Evolutionary conservation across 2,888 invertebrate species (phyloP).

Genomic region (Trichogramma dendrolimi): DNA sequence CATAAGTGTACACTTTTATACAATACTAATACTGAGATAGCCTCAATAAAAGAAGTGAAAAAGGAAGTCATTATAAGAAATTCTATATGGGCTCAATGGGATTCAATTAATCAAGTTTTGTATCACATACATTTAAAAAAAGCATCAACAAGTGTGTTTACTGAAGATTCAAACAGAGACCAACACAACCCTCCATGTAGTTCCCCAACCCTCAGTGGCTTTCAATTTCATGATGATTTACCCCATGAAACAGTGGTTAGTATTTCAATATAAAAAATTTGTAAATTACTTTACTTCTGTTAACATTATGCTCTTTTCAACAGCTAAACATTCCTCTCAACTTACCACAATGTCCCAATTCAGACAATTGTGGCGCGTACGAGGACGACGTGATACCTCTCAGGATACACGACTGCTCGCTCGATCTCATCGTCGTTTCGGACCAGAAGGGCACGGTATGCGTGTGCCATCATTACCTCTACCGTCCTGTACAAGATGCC

Average conservation of each 20-base stretch:
- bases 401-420: conserved; percentile 74
- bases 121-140: conserved; percentile 80
- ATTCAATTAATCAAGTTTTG: conserved; percentile 70
- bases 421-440: conserved; percentile 75
- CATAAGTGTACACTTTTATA: conserved; percentile 41
- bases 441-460: conserved; percentile 71
- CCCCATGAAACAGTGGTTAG: conserved; percentile 83
- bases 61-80: conserved; percentile 60
- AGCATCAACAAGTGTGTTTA: conserved; percentile 64
- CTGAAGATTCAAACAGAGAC: conserved; percentile 61
- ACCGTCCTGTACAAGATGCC: conserved; percentile 62
- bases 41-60: conserved; percentile 40
- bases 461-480: conserved; percentile 79
- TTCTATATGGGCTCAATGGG: conserved; percentile 87
- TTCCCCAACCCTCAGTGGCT: conserved; percentile 73
- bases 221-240: conserved; percentile 81
- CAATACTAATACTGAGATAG: conserved; percentile 29
- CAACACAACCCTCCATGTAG: conserved; percentile 51
- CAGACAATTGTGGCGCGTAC: conserved; percentile 65
- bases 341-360: conserved; percentile 66
- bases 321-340: conserved; percentile 82
- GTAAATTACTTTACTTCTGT: conserved; percentile 10
- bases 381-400: conserved; percentile 79
- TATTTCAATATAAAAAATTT: conserved; percentile 30
- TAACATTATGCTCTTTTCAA: conserved; percentile 32